phyloP scores from a whole-genome alignment of 2,113 vertebrate species.

The Atractosteus spatula region DNA sequence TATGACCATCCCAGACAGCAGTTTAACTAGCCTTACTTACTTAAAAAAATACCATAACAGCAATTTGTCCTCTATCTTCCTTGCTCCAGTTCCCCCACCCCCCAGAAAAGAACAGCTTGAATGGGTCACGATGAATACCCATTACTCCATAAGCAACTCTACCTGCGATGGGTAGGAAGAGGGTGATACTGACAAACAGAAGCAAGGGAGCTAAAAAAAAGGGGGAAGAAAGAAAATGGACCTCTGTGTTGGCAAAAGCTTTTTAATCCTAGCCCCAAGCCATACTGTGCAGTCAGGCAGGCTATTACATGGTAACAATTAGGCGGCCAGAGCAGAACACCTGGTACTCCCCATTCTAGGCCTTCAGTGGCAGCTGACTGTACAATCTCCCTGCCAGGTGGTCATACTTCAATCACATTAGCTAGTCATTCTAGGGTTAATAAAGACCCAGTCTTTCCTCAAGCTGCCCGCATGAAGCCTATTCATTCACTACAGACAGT shows the following conservation, averaged over 20 bases:
- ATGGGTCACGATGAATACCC: constrained; percentile 6
- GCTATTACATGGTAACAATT: constrained; percentile 79
- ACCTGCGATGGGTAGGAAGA: constrained; percentile 16
- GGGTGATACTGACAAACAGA: constrained; percentile 18
- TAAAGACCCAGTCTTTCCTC: constrained; percentile 65
- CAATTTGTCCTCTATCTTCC: neutral
- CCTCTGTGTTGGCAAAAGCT: constrained; percentile 71
- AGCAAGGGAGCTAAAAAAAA: constrained; percentile 38
- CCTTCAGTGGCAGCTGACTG: constrained; percentile 85
- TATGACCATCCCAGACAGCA: constrained; percentile 6
- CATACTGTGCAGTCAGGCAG: constrained; percentile 83
- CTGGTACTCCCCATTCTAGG: constrained; percentile 75
- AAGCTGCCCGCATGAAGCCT: constrained; percentile 55
- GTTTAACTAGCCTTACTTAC: constrained; percentile 9
- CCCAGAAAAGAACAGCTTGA: constrained; percentile 16
- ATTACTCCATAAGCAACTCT: constrained; percentile 5
- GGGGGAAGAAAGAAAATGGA: constrained; percentile 65
- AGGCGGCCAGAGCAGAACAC: constrained; percentile 72
- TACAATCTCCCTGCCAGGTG: constrained; percentile 86
- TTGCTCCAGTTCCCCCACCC: neutral
- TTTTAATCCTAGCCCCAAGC: constrained; percentile 77
- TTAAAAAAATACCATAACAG: neutral
- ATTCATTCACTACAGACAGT: constrained; percentile 65
- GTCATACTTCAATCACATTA: constrained; percentile 83
- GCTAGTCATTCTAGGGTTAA: constrained; percentile 85